Base-by-base conservation (phyloP, 1,140 invertebrate genomes). In the Drosophila jambulina region DNA sequence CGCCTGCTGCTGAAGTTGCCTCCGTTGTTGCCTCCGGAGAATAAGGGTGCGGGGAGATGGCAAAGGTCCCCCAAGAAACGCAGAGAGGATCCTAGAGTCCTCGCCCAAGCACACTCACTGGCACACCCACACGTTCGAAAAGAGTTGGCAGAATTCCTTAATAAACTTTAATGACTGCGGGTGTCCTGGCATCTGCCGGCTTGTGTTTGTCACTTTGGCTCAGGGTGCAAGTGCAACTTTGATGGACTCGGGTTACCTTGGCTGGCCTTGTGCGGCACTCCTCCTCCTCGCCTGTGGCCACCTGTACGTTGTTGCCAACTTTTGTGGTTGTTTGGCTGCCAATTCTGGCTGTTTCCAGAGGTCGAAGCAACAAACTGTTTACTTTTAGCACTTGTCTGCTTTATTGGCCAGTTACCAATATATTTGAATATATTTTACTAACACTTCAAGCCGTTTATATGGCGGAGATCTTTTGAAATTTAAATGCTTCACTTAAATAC, bases 81-180 rank as follows among this genome's bases (percentile, higher is more conserved):
- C 19, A 38, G 40, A 63, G 46, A 46, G 32, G 9, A 36, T 49
- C 27, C 21, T 25, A 12, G 34, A 27, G 25, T 23, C 12, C 48
- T 21, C 3, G 38, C 23, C 10, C 45, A 17, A 25, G 45, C 45
- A 48, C 45, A 17, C 19, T 25, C 29, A 17, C 36, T 17, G 25
- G 25, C 19, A 32, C 27, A 25, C 38, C 8, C 48, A 49, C 43
- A 56, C 46, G 21, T 32, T 36, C 32, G 25, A 49, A 51, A 77
- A 78, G 75, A 78, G 75, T 79, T 79, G 77, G 77, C 76, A 59
- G 43, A 85, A 78, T 84, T 90, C 88, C 84, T 90, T 88, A 84
- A 88, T 90, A 88, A 88, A 88, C 77, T 88, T 88, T 88, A 88
- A 88, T 90, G 84, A 90, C 78, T 88, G 85, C 85, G 83, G 83